Evolutionary conservation across 2,113 vertebrate species (phyloP).

Genomic region (Thomomys bottae): DNA sequence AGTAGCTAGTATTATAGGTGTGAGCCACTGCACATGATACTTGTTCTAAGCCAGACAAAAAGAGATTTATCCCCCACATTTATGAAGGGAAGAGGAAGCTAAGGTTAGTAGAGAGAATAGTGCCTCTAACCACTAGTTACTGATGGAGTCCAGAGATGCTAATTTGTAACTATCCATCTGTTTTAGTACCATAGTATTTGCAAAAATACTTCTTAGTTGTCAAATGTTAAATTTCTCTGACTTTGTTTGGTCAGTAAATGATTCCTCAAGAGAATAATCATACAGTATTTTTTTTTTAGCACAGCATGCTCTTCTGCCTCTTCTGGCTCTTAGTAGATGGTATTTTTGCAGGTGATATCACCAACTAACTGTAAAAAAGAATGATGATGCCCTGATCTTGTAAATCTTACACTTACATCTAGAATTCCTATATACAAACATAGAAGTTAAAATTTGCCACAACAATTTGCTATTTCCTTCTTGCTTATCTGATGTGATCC

Average conservation of each 20-base stretch:
- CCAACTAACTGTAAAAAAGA: neutral
- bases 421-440: neutral
- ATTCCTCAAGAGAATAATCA: neutral
- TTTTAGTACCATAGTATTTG: neutral
- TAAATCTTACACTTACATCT: neutral
- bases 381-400: fast-evolving
- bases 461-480: neutral
- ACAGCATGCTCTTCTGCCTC: neutral
- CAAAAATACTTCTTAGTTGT: neutral
- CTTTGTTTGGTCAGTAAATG: neutral
- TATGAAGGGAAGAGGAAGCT: neutral
- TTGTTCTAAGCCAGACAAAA: no score
- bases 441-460: neutral
- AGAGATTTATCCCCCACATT: neutral
- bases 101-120: neutral
- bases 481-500: neutral
- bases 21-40: no score
- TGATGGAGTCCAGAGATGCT: neutral
- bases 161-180: neutral
- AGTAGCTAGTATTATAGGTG: no score
- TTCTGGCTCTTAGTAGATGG: neutral
- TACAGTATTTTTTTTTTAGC: neutral
- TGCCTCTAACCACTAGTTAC: neutral
- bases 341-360: no score
- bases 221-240: neutral